phyloP scores from a whole-genome alignment of 1,140 invertebrate species.

The Sitophilus oryzae region DNA sequence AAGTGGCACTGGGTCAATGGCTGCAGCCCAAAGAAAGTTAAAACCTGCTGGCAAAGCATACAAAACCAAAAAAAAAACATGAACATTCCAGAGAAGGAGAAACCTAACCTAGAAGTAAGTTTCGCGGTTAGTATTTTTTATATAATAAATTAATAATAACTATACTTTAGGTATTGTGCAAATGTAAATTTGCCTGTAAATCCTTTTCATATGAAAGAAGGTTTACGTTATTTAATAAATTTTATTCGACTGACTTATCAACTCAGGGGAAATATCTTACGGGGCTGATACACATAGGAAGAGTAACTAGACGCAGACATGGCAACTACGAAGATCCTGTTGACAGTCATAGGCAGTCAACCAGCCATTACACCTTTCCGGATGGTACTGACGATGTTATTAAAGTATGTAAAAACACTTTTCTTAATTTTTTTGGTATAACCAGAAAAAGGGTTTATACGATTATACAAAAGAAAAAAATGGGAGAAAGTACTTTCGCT shows the following conservation, averaged over 20 bases:
- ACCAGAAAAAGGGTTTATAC: conserved; percentile 5
- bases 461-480: conserved; percentile 6
- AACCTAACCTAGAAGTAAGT: neutral
- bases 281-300: neutral
- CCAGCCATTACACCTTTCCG: neutral
- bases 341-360: neutral
- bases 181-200: conserved; percentile 1
- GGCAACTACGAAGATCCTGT: conserved; percentile 4
- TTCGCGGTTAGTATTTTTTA: neutral
- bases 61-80: too few relatives aligned
- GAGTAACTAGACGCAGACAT: neutral
- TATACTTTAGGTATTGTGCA: conserved; percentile 3
- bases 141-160: neutral
- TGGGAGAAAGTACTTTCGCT: neutral
- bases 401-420: conserved; percentile 11
- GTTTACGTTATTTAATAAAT: too few relatives aligned
- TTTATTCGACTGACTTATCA: too few relatives aligned
- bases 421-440: conserved; percentile 5
- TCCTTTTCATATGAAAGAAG: neutral
- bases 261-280: conserved; percentile 8
- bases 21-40: too few relatives aligned
- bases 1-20: too few relatives aligned
- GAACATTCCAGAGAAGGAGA: too few relatives aligned
- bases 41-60: too few relatives aligned
- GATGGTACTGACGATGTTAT: conserved; percentile 4